A percentile compares a stretch with the other conserved stretches of the same genome.
These are phyloP conservation scores for Lepus timidus DNA, from an alignment of 2,113 vertebrate genomes.

Conservation along the genomic window DNA sequence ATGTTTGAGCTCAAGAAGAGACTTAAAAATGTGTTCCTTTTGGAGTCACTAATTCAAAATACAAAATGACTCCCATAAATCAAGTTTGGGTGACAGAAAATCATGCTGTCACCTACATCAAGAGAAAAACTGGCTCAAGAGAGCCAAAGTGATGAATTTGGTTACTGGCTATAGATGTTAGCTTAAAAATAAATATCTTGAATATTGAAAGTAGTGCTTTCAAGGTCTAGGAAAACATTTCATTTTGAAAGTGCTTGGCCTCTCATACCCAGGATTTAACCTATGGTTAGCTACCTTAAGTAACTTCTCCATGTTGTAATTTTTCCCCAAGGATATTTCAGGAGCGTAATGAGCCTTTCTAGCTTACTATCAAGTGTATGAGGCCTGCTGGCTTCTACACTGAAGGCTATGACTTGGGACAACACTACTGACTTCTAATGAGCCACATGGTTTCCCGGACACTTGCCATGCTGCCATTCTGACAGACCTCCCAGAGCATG, in stretches of 20 bases:
- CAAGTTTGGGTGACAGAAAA: neutral
- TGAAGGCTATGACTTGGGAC: neutral
- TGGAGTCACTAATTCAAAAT: neutral
- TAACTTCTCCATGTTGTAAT: neutral
- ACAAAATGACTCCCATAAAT: neutral
- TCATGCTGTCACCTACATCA: neutral
- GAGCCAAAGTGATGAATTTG: neutral
- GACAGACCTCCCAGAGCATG: slow-evolving; percentile 6
- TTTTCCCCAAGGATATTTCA: slow-evolving; percentile 10
- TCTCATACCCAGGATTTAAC: slow-evolving; percentile 40
- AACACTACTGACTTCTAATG: neutral
- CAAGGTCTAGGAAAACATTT: slow-evolving; percentile 20
- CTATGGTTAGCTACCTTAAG: neutral
- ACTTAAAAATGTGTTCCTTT: too few species aligned
- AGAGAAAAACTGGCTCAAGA: neutral
- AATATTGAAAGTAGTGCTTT: slow-evolving; percentile 38
- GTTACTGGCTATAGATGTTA: neutral
- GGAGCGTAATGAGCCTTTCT: neutral
- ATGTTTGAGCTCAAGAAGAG: neutral
- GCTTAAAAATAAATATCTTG: slow-evolving; percentile 14
- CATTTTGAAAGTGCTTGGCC: slow-evolving; percentile 19
- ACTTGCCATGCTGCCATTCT: neutral
- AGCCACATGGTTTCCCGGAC: neutral
- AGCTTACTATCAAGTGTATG: neutral
- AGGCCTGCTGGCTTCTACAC: neutral